These are phyloP conservation scores for Sigmodon hispidus DNA, from an alignment of 2,113 vertebrate species.

Conservation along the genomic window DNA sequence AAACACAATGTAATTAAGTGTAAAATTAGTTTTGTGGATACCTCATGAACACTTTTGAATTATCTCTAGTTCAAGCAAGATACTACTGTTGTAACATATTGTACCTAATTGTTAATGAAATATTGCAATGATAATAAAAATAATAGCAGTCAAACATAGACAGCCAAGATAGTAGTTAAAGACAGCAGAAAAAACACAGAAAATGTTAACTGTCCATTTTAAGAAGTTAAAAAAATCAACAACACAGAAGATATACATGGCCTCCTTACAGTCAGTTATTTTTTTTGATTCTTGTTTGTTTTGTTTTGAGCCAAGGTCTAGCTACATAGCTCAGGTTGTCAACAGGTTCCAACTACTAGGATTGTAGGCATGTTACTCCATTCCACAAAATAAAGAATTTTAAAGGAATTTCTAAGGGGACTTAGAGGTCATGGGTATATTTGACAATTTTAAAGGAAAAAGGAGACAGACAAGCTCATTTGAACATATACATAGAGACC, in stretches of 20 bases:
- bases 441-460: slow-evolving; percentile 8
- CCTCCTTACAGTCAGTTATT: not conserved
- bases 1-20: not conserved
- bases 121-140: not conserved
- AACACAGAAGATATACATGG: not conserved
- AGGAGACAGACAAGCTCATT: not conserved
- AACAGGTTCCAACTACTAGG: not conserved
- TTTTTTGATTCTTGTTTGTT: not conserved
- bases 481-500: not conserved
- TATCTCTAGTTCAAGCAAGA: not conserved
- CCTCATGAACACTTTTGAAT: not conserved
- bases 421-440: not conserved
- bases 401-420: not conserved
- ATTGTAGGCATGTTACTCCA: not conserved
- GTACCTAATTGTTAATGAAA: not conserved
- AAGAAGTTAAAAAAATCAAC: slow-evolving; percentile 13
- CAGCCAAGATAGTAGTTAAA: not conserved
- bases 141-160: not conserved
- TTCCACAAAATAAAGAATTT: not conserved
- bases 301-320: not conserved
- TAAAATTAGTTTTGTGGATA: not conserved
- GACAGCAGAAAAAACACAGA: not conserved
- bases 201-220: not conserved
- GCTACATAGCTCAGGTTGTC: not conserved
- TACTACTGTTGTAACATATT: not conserved